Base-by-base conservation (phyloP, 2,113 vertebrate species). In the Scopus umbretta region DNA sequence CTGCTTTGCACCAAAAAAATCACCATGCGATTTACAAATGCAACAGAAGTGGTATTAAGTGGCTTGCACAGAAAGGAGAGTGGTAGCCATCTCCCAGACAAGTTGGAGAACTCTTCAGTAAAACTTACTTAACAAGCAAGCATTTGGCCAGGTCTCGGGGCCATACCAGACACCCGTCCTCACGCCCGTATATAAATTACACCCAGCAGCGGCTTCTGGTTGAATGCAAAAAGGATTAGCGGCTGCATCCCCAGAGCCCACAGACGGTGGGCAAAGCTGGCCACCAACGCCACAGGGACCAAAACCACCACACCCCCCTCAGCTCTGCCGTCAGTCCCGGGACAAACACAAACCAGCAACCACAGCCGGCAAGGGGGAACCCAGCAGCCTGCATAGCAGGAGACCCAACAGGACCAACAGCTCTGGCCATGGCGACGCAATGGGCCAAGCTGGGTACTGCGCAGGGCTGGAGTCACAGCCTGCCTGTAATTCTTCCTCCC, bases 131-230 rank as follows among this genome's bases (percentile, higher is more conserved):
- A 86, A 56, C 13, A 56, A 84, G 58, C 10, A 58, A 85, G 34
- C 53, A 30, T 23, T 36, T 1, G 0, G 2, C 17, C 52, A 61
- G 30, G 30, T 58, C 38, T 78, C 0, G 0, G 3, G 5, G 34
- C 56, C 1, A 0, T n/a, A 45, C 7, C 4, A 1, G 21, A 49
- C 36, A 38, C 30, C 16, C n/a, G 2, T 40, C 40, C 74, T 86
- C 43, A 55, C 11, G 13, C 8, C 30, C 15, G 10, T 13, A 14
- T 0, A 49, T 29, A 59, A 86, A 84, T 25, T 18, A 72, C 9
- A 83, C 22, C n/a, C 75, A 92, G 55, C 67, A 88, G 23, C 7
- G 5, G 36, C 58, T 80, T 40, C 59, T 76, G 43, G 5, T 4
- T 43, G 16, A 70, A 80, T 7, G 49, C 30, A 55, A 62, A 87